phyloP scores from a whole-genome alignment of 2,113 vertebrate genomes.

The Leucoraja erinaceus region DNA sequence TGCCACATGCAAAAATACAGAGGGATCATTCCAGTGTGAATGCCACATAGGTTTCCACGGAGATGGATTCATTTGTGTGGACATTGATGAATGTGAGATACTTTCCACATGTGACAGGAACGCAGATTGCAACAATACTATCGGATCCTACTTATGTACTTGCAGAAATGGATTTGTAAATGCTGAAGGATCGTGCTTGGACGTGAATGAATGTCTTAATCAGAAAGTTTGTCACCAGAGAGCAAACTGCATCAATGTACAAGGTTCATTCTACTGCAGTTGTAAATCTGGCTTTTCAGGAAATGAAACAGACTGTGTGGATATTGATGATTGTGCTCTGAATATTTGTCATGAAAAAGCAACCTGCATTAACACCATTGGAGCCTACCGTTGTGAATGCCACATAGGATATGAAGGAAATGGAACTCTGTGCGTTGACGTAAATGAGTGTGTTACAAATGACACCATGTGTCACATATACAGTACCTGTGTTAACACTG shows the following conservation, averaged over 20 bases:
- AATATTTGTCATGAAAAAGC: conserved; percentile 53
- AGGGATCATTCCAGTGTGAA: conserved; percentile 59
- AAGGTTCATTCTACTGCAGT: conserved; percentile 58
- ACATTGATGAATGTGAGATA: conserved; percentile 61
- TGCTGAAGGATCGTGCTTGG: conserved; percentile 54
- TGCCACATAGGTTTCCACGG: conserved; percentile 60
- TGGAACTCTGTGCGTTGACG: conserved; percentile 55
- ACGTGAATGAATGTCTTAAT: conserved; percentile 51
- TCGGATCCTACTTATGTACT: conserved; percentile 59
- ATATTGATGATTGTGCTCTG: conserved; percentile 59
- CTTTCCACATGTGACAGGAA: conserved; percentile 50
- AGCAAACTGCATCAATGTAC: conserved; percentile 51
- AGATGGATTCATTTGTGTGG: conserved; percentile 57
- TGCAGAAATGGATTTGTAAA: conserved; percentile 53
- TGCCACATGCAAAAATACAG: conserved; percentile 57
- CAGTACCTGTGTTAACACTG: conserved; percentile 58
- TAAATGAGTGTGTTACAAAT: conserved; percentile 59
- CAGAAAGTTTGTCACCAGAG: conserved; percentile 48
- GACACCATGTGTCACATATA: conserved; percentile 53
- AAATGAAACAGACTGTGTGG: conserved; percentile 56
- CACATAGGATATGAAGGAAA: conserved; percentile 58
- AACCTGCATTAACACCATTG: conserved; percentile 58
- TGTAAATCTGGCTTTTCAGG: conserved; percentile 59
- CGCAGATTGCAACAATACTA: conserved; percentile 59
- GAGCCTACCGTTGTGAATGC: conserved; percentile 61